phyloP scores from a whole-genome alignment of 64 coral and sea anemone genomes.

The Montipora capricornis region DNA sequence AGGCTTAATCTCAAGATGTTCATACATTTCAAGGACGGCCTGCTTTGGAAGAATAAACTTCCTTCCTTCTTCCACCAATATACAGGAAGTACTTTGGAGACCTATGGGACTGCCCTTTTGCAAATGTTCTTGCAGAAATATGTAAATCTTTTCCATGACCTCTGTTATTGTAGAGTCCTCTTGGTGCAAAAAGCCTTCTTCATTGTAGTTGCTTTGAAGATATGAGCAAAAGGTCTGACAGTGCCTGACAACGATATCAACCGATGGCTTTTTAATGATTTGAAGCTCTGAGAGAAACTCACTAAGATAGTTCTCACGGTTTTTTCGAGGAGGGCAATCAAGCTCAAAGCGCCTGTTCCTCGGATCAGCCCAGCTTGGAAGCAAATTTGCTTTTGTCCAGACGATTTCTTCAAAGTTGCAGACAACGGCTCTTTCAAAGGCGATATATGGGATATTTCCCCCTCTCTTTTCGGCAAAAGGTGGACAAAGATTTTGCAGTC shows the following conservation, averaged over 20 bases:
- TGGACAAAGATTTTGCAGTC: neutral
- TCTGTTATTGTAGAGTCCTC: neutral
- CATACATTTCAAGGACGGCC: slow-evolving; percentile 27
- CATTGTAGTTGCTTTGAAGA: neutral
- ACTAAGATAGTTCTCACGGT: neutral
- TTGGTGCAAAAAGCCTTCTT: neutral
- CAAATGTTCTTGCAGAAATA: neutral
- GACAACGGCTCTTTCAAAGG: slow-evolving; percentile 17
- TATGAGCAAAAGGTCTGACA: neutral
- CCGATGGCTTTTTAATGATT: slow-evolving; percentile 5
- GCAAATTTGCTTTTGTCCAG: slow-evolving; percentile 55
- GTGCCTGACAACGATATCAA: slow-evolving; percentile 45
- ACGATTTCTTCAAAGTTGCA: neutral
- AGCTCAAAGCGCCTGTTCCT: neutral
- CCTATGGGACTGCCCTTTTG: neutral
- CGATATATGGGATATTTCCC: neutral
- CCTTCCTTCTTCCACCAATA: slow-evolving; percentile 38
- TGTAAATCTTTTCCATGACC: slow-evolving; percentile 53
- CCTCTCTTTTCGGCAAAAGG: neutral
- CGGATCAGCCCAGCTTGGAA: slow-evolving; percentile 18
- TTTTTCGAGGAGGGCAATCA: neutral
- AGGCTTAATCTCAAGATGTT: slow-evolving; percentile 35
- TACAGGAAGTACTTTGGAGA: neutral
- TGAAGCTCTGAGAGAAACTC: neutral
- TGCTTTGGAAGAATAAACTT: slow-evolving; percentile 30